These are phyloP conservation scores for Alligator sinensis DNA, from an alignment of 2,113 vertebrate species.

Conservation along the genomic window DNA sequence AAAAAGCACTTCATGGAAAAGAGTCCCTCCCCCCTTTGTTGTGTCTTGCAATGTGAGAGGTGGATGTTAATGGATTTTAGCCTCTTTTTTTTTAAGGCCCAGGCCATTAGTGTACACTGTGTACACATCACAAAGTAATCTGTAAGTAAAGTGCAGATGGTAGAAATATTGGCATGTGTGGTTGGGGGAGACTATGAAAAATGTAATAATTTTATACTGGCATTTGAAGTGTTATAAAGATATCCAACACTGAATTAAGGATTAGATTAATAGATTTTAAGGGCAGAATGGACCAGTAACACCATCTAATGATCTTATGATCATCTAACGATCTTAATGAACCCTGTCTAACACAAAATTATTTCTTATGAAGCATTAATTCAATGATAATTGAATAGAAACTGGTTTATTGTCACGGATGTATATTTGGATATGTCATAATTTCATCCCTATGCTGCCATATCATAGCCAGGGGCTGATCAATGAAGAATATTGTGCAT, in stretches of 20 bases:
- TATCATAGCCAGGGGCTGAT: rapidly evolving
- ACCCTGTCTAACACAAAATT: not conserved
- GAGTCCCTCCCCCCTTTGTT: not conserved
- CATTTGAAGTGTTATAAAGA: not conserved
- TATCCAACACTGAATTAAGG: not conserved
- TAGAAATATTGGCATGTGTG: not conserved
- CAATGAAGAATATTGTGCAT: not conserved
- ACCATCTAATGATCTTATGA: not conserved
- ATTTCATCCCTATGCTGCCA: not conserved
- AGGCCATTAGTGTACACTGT: not conserved
- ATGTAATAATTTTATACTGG: not conserved
- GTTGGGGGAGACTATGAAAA: not conserved
- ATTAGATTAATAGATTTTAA: not conserved
- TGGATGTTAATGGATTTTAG: not conserved
- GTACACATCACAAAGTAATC: not conserved
- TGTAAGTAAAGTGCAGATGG: not conserved
- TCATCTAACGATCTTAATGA: not conserved
- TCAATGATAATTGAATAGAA: not conserved
- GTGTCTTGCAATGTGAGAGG: not conserved
- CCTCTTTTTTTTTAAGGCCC: not conserved
- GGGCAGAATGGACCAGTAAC: not conserved
- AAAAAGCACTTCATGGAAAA: not conserved
- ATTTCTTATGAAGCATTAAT: not conserved
- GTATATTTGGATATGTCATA: not conserved
- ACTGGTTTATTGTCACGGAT: not conserved